These are phyloP conservation scores for Eueides isabella DNA, from an alignment of 1,140 invertebrate species.

Conservation along the genomic window DNA sequence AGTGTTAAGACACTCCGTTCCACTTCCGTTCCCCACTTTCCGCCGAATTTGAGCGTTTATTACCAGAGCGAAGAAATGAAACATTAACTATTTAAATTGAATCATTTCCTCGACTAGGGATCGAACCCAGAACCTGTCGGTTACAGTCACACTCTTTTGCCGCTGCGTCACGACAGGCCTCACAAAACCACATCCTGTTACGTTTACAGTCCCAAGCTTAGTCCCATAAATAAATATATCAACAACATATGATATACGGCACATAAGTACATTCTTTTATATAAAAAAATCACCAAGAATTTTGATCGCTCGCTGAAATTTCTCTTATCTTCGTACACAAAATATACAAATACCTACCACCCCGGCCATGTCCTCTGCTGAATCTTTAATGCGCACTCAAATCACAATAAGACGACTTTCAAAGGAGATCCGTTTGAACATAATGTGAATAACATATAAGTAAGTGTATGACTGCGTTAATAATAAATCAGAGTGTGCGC, in stretches of 20 bases:
- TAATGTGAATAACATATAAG: constrained; percentile 37
- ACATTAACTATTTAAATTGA: no score
- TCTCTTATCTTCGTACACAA: not conserved
- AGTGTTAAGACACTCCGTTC: no score
- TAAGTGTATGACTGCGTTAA: constrained; percentile 28
- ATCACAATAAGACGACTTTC: constrained; percentile 66
- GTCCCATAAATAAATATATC: not conserved
- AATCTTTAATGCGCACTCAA: constrained; percentile 66
- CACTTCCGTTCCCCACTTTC: no score
- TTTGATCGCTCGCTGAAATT: not conserved
- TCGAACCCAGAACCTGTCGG: no score
- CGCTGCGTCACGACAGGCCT: no score
- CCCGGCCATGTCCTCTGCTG: constrained; percentile 52
- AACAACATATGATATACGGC: not conserved
- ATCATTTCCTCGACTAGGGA: no score
- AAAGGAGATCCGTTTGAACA: constrained; percentile 41
- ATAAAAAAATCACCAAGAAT: not conserved
- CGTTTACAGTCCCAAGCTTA: no score
- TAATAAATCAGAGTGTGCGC: constrained; percentile 26
- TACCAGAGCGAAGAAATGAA: no score
- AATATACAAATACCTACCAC: constrained; percentile 23
- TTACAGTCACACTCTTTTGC: no score
- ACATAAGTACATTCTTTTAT: not conserved
- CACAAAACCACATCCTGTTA: no score
- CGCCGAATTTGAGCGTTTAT: no score